phyloP scores from a whole-genome alignment of 2,888 invertebrate genomes.

The Aquatica leii region DNA sequence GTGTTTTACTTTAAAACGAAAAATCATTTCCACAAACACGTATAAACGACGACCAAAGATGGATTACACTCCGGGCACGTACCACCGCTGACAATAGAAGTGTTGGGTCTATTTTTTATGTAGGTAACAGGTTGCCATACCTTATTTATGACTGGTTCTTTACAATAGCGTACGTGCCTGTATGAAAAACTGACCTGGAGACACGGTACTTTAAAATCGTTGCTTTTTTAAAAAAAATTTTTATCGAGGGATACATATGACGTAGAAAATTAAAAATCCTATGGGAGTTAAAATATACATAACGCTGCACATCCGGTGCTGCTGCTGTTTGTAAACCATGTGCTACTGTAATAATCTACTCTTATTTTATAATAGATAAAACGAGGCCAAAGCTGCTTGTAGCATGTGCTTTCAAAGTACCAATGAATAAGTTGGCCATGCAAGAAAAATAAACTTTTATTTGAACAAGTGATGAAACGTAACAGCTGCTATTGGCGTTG shows the following conservation, averaged over 20 bases:
- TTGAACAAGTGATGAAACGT: too few relatives aligned
- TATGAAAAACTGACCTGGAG: constrained; percentile 32
- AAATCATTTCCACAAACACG: too few relatives aligned
- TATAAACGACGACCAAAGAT: too few relatives aligned
- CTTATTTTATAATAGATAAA: constrained; percentile 11
- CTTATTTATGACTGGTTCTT: constrained; percentile 17
- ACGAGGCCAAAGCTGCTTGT: not conserved
- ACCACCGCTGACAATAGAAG: not conserved
- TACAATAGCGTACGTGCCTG: constrained; percentile 31
- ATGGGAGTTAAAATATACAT: constrained; percentile 9
- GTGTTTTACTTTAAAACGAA: too few relatives aligned
- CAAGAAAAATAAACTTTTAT: too few relatives aligned
- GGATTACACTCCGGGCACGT: not conserved
- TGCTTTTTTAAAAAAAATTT: constrained; percentile 2
- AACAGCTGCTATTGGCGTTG: too few relatives aligned
- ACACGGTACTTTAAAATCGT: not conserved
- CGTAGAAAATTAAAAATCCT: constrained; percentile 14
- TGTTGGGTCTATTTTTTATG: not conserved
- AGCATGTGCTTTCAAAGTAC: constrained; percentile 1
- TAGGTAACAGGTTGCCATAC: constrained; percentile 14
- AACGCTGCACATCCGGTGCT: constrained; percentile 15
- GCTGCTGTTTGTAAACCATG: constrained; percentile 3
- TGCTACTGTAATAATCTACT: constrained; percentile 4
- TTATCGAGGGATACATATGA: not conserved
- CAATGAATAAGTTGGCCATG: too few relatives aligned